Evolutionary conservation across 2,113 vertebrate species (phyloP), one percentile per base, ranked within the genome.

Genomic region (Proteles cristata): DNA sequence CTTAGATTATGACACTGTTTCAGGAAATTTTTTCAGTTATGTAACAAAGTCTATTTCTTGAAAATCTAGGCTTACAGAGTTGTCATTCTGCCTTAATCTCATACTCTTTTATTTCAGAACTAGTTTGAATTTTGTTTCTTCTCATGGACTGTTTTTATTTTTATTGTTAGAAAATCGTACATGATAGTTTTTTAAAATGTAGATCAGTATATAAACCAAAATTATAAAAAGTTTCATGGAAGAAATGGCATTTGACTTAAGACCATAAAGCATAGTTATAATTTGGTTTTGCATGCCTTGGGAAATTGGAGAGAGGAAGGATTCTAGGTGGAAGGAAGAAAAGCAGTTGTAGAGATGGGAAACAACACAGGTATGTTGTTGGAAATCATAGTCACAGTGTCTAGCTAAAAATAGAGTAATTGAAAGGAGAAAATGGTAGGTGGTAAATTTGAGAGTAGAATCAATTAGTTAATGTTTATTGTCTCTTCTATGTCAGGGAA

Each of bases 101-200:
- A 39, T 71, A n/a, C 11, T 48, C n/a, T 93, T 89, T 93, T 85
- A 63, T 23, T 93, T 71, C 15, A 90, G 21, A 93, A 45, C 73
- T 73, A 23, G 45, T 90, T 96, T 94, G 73, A 63, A 53, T 73
- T 53, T 76, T 65, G 19, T 81, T 95, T 90, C 45, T 68, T 83
- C 73, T 81, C 28, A 69, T 65, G 5, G 50, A 92, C 71, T 88
- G 50, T 53, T 84, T 45, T 85, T 92, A 33, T 73, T 7, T 65
- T 85, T 95, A 55, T 23, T 68, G 33, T 74, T 92, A 80, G 63
- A 86, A 90, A 86, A 81, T 53, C 80, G 71, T 43, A 73, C 14
- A 65, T 80, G 43, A 87, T 81, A 43, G 19, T 43, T 81, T 92
- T 53, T 6, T 9, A 92, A 68, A 61, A 88, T 82, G n/a, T 81